Base-by-base conservation (phyloP, 2,888 invertebrate genomes). In the Venustoraphidia nigricollis region DNA sequence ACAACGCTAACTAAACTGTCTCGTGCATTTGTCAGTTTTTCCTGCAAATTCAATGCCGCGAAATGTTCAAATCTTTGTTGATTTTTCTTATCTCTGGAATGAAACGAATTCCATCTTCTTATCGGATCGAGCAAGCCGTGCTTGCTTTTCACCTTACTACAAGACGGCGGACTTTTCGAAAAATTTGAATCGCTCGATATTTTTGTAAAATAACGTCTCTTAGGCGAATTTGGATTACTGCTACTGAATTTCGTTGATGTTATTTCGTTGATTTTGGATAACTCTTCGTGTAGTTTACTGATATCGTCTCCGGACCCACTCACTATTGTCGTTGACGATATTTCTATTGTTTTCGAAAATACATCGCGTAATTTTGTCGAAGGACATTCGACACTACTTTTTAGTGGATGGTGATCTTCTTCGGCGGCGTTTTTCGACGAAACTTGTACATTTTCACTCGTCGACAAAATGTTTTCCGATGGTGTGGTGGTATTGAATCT, bases 71-170 rank as follows among this genome's bases (percentile, higher is more conserved):
- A 27, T 6, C 27, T 27, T 17, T 42, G 14, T 11, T 34, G 36
- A 38, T 45, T 45, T 55, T 56, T 55, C 34, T 54, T 53, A 36
- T 53, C 53, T 17, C 53, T 53, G 10, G 55, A 50, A 53, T 55
- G 55, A 47, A 56, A 55, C 44, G 55, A 54, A 51, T 56, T 53
- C 53, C 57, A 55, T 45, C 55, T 53, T 38, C 53, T 47, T 44
- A 50, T 49, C 38, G 50, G 45, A 37, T 45, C 45, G 14, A 45
- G 38, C 17, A 45, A 27, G 10, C 45, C 38, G 10, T 37, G 45
- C 38, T 45, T 45, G 13, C 13, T 13, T 45, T 42, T 42, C 8
- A 34, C 34, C 34, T 42, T 42, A 11, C 10, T 34, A 11, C 11
- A 17, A 9, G 11, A 11, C 27, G 17, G 42, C n/a, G 17, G 11